Base-by-base conservation (phyloP, 2,888 invertebrate species). In the Brachypterus glaber region DNA sequence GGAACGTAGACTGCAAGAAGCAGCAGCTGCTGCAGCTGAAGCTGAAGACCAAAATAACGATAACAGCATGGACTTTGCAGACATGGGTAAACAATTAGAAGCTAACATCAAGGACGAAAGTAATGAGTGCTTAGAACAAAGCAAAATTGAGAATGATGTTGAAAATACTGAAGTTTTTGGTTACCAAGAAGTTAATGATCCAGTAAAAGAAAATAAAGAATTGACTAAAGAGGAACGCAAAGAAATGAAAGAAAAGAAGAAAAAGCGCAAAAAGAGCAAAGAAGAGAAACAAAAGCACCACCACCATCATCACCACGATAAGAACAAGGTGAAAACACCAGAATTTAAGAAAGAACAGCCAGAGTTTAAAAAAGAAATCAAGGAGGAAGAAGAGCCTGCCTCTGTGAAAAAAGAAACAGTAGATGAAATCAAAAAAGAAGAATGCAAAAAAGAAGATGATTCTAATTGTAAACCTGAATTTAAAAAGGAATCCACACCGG, bases 251-350 rank as follows among this genome's bases (percentile, higher is more conserved):
- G 85, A 86, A 50, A 85, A 82, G 64, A 86, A 83, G 63, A 88
- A 88, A 66, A 88, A 87, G 61, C 79, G 85, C 52, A 88, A 87
- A 61, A 83, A 81, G 57, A 84, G 77, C 36, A 84, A 80, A 59
- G 87, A 87, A 52, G 86, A 86, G 43, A 74, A 77, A 46, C 76
- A 78, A 47, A 76, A 72, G 53, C 75, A 81, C 44, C 76, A 78
- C 53, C 76, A 79, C 52, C 78, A 82, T 56, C 75, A 76, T 45
- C 74, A 74, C 46, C 74, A 73, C 46, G 73, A 73, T 33, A 73
- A 73, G 51, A 62, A 50, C 43, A 65, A 64, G 49, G 43, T 51
- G 5, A 64, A 64, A 48, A 49, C 41, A 4, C 21, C 54, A 4
- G 64, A 62, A 40, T 48, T 50, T 32, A 62, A 61, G 40, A 59